Percentiles rank a stretch among this genome's conserved stretches.
Conservation (phyloP, 2,797 vertebrate genomes). For the Nyctibius grandis region DNA sequence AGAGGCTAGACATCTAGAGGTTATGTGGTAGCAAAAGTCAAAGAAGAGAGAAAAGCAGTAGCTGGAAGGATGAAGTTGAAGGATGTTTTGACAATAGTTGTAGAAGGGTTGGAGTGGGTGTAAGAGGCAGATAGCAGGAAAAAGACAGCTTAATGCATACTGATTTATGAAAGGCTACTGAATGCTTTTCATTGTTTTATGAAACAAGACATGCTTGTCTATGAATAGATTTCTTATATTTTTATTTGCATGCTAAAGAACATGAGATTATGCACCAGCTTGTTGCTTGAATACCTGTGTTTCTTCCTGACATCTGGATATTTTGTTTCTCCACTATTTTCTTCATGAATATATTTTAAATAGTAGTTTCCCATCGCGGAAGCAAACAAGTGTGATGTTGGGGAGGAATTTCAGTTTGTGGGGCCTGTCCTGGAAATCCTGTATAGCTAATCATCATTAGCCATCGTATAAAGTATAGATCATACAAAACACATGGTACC, state of each 20-base stretch:
- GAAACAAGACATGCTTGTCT: background rate
- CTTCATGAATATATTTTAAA: background rate
- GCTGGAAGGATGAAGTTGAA: background rate
- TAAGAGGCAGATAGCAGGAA: background rate
- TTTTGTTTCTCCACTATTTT: background rate
- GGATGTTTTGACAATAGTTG: conserved; percentile 13
- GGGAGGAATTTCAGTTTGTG: background rate
- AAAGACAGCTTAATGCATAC: background rate
- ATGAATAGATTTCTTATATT: background rate
- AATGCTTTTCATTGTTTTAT: background rate
- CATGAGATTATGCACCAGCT: background rate
- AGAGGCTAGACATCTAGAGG: background rate
- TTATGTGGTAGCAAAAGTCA: background rate
- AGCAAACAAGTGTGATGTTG: background rate
- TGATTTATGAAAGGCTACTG: background rate
- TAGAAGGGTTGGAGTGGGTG: background rate
- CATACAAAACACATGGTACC: background rate
- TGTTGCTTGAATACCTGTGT: background rate
- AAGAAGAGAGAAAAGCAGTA: background rate
- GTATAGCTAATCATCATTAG: background rate
- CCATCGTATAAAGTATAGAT: background rate
- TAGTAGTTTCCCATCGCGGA: background rate
- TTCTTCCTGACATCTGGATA: background rate
- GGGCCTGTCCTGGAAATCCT: background rate
- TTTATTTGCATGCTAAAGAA: background rate